These are phyloP conservation scores for Neoniphon sammara DNA, from an alignment of 2,797 vertebrate genomes.

Conservation along the genomic window DNA sequence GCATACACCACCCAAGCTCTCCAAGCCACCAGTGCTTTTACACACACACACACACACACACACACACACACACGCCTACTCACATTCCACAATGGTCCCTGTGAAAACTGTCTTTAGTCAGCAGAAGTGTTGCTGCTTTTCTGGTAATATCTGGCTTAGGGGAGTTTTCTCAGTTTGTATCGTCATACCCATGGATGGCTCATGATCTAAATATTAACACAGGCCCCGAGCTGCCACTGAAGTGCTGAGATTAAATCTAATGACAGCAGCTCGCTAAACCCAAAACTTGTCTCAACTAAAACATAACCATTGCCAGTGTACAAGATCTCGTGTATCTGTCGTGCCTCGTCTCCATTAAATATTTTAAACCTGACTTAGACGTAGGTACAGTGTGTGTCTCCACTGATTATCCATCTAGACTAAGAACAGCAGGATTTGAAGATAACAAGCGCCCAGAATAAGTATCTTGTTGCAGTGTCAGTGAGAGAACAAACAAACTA, in stretches of 20 bases:
- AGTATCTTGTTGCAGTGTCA: neutral
- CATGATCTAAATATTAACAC: conserved; percentile 56
- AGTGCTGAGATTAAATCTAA: conserved; percentile 32
- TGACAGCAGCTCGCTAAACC: conserved; percentile 22
- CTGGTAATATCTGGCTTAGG: conserved; percentile 54
- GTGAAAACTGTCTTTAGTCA: conserved; percentile 53
- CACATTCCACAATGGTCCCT: conserved; percentile 30
- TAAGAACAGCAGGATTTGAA: conserved; percentile 28
- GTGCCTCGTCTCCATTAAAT: conserved; percentile 1
- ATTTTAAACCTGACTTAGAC: conserved; percentile 20
- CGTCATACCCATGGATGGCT: conserved; percentile 35
- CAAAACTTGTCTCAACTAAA: conserved; percentile 5
- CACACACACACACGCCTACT: conserved; percentile 28
- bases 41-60: conserved; percentile 20
- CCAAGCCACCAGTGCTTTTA: conserved; percentile 25
- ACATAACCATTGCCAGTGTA: neutral
- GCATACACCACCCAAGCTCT: conserved; percentile 63
- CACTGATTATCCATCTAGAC: conserved; percentile 26
- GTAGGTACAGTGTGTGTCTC: conserved; percentile 6
- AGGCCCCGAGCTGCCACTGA: conserved; percentile 29
- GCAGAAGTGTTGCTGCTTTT: conserved; percentile 47
- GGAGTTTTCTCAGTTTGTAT: conserved; percentile 58
- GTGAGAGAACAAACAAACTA: conserved; percentile 9
- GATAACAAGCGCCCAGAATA: conserved; percentile 14
- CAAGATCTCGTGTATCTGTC: neutral